Percentiles rank a stretch among this genome's conserved stretches.
phyloP scores from a whole-genome alignment of 2,113 vertebrate species.

The Neotoma lepida region DNA sequence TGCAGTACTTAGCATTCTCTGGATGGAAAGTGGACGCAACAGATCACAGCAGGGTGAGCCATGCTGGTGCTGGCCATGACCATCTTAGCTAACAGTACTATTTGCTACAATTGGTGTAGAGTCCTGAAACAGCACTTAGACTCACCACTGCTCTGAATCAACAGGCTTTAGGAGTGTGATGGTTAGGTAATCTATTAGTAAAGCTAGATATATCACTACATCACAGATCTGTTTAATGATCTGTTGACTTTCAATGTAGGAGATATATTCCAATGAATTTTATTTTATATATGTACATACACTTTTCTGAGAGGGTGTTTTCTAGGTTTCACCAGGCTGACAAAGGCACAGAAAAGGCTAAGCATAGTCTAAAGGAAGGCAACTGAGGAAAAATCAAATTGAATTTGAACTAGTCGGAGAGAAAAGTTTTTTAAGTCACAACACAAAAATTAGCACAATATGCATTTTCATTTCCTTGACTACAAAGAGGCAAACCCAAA shows the following conservation, averaged over 20 bases:
- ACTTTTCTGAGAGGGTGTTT: slow-evolving; percentile 46
- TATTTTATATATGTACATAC: slow-evolving; percentile 33
- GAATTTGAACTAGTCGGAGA: slow-evolving; percentile 35
- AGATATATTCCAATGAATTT: neutral
- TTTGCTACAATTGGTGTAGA: neutral
- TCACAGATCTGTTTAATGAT: slow-evolving; percentile 6
- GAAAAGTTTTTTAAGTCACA: slow-evolving; percentile 59
- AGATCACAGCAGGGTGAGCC: neutral
- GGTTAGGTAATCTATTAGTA: neutral
- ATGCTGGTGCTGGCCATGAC: neutral
- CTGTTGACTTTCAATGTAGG: neutral
- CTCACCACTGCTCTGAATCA: neutral
- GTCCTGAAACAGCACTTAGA: neutral
- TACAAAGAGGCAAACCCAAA: neutral
- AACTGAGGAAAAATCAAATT: slow-evolving; percentile 36
- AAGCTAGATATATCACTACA: neutral
- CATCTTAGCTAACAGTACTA: neutral
- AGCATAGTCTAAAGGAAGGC: slow-evolving; percentile 23
- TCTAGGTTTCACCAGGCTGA: slow-evolving; percentile 8
- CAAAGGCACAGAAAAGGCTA: slow-evolving; percentile 35
- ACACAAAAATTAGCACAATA: neutral
- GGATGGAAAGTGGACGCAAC: slow-evolving; percentile 1
- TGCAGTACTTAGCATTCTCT: slow-evolving; percentile 28
- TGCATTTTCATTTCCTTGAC: slow-evolving; percentile 16
- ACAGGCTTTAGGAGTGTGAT: neutral